Base-by-base conservation (phyloP, 2,888 invertebrate species). In the Sarcophaga carnaria region DNA sequence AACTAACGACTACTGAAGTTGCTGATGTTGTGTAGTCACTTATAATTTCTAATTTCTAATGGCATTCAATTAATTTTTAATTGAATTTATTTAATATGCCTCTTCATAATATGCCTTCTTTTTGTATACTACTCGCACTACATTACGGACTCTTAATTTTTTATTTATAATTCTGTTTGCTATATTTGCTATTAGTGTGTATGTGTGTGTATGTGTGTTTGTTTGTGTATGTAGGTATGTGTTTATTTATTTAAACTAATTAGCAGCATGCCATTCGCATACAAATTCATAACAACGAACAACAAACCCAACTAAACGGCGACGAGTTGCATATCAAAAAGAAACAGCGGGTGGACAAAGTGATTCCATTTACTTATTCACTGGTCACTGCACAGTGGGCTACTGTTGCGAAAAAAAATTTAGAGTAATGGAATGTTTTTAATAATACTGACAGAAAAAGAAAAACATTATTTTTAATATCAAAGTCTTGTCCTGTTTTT, bases 181-280 rank as follows among this genome's bases (percentile, higher is more conserved):
- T 10, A 37, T 37, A 37, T 37, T 54, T 54, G 14, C 17, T 54
- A 17, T 54, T 54, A 17, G 1, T 2, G 54, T 20, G 12, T 17
- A 5, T 67, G 45, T 67, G 77, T 67, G 77, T 20, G 20, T 20
- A 1, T 20, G 20, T 20, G 0, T 20, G 20, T 20, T 20, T 20
- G 20, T 20, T 20, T 20, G 20, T 20, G 20, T 20, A 20, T 20
- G 20, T 20, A 45, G 45, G 45, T 67, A 3, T 37, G 37, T 10
- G 37, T 77, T 67, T 71, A 79, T 82, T 78, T 81, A 77, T 84
- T 54, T 82, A 87, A 87, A 87, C 87, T 84, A 84, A 87, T 87
- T 87, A 87, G 79, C 76, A 74, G 75, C 54, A 79, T 83, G 86
- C 77, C 86, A 83, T 69, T 69, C 59, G 47, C 86, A 86, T 77